Evolutionary conservation across 30 jellyfish, hydroid and myxozoan genomes (phyloP).

Genomic region (Mastigias papua): DNA sequence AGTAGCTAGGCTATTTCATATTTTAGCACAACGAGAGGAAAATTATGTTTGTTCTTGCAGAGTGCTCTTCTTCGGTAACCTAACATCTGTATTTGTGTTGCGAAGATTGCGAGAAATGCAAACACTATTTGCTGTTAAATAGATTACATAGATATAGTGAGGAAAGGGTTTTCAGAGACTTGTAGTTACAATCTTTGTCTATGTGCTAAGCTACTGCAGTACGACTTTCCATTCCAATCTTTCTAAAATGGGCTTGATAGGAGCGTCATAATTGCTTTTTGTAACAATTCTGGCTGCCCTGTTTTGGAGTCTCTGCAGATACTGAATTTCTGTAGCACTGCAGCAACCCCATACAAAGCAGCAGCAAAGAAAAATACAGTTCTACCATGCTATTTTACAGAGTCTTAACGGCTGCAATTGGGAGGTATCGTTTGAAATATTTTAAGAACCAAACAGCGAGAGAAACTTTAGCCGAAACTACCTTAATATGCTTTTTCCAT

Average conservation of each 20-base stretch:
- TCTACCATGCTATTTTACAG: background rate
- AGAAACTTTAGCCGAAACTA: background rate
- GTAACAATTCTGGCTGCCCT: background rate
- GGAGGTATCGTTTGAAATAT: background rate
- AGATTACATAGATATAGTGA: background rate
- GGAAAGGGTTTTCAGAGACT: background rate
- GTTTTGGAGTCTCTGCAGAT: background rate
- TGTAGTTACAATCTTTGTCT: background rate
- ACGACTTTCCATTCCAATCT: background rate
- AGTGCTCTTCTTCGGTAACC: background rate
- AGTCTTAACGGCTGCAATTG: background rate
- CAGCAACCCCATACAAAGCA: background rate
- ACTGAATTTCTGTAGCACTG: background rate
- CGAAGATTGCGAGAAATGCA: background rate
- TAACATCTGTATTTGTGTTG: background rate
- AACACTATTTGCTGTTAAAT: background rate
- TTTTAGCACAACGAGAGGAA: background rate
- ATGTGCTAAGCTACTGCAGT: background rate
- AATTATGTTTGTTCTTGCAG: background rate
- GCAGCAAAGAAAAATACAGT: background rate
- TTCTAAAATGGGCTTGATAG: background rate
- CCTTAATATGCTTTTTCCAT: background rate
- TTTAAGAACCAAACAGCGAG: background rate
- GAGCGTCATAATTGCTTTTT: background rate
- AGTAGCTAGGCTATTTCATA: background rate